Evolutionary conservation across 2,113 vertebrate genomes (phyloP).

Genomic region (Oreocharis arfaki): DNA sequence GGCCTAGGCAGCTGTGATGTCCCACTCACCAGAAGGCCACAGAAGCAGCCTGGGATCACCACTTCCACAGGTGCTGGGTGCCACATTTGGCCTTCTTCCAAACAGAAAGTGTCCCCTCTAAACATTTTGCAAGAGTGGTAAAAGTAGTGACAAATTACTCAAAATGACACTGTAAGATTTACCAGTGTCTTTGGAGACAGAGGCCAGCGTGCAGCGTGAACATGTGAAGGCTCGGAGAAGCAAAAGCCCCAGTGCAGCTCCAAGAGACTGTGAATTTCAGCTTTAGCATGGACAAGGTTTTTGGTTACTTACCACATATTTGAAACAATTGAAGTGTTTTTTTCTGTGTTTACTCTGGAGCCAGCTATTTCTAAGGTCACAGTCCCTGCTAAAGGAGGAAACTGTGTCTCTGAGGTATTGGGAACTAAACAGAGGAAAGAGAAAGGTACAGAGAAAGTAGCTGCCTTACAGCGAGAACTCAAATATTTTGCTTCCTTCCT

Average conservation of each 20-base stretch:
- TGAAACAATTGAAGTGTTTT: conserved; percentile 11
- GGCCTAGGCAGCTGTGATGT: neutral
- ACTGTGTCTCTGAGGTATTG: conserved; percentile 18
- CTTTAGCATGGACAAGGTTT: neutral
- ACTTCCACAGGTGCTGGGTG: neutral
- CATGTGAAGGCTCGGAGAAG: neutral
- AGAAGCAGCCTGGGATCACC: neutral
- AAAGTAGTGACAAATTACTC: neutral
- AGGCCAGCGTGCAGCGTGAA: accelerated
- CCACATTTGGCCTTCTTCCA: neutral
- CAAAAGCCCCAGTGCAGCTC: neutral
- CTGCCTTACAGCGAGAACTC: neutral
- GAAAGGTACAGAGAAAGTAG: conserved; percentile 37
- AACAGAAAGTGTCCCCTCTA: neutral
- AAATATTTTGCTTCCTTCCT: conserved; percentile 23
- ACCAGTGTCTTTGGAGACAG: neutral
- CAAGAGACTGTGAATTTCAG: neutral
- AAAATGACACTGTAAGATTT: neutral
- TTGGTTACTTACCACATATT: neutral
- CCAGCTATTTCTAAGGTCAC: conserved; percentile 55
- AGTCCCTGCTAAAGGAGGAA: conserved; percentile 41
- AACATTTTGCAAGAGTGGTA: neutral
- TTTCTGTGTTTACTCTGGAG: conserved; percentile 48
- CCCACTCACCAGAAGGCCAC: accelerated
- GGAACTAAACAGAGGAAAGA: conserved; percentile 45